These are phyloP conservation scores for Diorhabda sublineata DNA, from an alignment of 1,140 invertebrate species.

Conservation along the genomic window DNA sequence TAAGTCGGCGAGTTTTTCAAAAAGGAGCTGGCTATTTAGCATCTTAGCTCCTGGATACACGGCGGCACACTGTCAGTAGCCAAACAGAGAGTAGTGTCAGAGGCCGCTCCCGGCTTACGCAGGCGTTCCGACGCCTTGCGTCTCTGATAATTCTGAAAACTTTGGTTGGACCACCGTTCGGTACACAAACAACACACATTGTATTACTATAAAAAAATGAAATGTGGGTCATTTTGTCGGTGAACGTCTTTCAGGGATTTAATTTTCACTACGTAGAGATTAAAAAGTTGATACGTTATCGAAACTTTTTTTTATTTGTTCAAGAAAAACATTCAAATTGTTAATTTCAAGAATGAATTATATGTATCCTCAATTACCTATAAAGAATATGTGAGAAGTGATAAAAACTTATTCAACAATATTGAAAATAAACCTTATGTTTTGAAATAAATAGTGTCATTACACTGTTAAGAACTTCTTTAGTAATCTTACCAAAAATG, in stretches of 20 bases:
- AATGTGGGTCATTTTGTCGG: background rate
- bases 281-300: no score
- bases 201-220: background rate
- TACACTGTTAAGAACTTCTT: no score
- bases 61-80: constrained; percentile 9
- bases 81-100: background rate
- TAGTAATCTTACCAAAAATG: no score
- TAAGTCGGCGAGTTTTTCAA: constrained; percentile 10
- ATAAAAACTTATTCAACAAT: no score
- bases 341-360: no score
- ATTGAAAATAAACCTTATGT: no score
- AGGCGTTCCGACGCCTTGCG: constrained; percentile 5
- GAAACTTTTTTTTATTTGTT: no score
- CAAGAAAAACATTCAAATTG: no score
- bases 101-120: constrained; percentile 13
- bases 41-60: constrained; percentile 10
- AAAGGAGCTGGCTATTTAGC: constrained; percentile 8
- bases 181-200: background rate
- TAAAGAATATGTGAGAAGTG: no score
- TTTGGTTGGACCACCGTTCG: background rate
- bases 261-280: no score
- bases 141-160: background rate
- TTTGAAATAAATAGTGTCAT: no score
- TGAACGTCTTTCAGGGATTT: background rate
- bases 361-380: no score